Evolutionary conservation across 23 tunicate genomes (phyloP), one percentile per base, ranked within the genome.

Genomic region (Phallusia fumigata): DNA sequence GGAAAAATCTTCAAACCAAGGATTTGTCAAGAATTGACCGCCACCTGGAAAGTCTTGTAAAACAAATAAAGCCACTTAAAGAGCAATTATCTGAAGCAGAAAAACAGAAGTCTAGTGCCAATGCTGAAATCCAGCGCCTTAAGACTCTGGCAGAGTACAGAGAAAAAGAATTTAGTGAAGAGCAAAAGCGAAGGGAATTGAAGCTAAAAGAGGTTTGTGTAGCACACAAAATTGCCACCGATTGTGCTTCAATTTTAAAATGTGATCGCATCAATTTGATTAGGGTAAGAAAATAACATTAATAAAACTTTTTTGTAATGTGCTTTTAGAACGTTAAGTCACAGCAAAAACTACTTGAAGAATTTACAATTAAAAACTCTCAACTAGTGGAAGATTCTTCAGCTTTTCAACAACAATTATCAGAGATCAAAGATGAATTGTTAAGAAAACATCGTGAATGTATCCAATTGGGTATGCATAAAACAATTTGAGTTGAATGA

Each of bases 11-110:
- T 16, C 98, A 93, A 81, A 65, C 74, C 35, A 93, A 88, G 47
- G 98, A 93, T 72, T 72, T 93, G 65, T 93, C 98, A 31, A 76
- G 98, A 36, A 81, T 93, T 24, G 87, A 81, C 26, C 84, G 98
- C 0, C 93, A 93, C 22, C 82, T 93, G 81, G 86, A 84, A 34
- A 77, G 51, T 33, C 64, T 93, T 24, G 81, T 93, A 79, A 93
- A 93, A 31, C 87, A 88, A 65, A 86, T 93, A 0, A 85, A 81
- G 0, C 98, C 98, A 26, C 82, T 93, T 10, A 93, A 93, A 77
- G 35, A 65, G 19, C 87, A 93, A 33, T 58, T 88, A 28, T 77
- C 86, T 8, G 85, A 53, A 0, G 81, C 88, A 30, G 35, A 34
- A 28, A 83, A 80, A 45, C 86, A 47, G 47, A 85, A 84, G 44